Evolutionary conservation across 2,888 invertebrate species (phyloP), one percentile per base, ranked within the genome.

Genomic region (Brachylomia viminalis): DNA sequence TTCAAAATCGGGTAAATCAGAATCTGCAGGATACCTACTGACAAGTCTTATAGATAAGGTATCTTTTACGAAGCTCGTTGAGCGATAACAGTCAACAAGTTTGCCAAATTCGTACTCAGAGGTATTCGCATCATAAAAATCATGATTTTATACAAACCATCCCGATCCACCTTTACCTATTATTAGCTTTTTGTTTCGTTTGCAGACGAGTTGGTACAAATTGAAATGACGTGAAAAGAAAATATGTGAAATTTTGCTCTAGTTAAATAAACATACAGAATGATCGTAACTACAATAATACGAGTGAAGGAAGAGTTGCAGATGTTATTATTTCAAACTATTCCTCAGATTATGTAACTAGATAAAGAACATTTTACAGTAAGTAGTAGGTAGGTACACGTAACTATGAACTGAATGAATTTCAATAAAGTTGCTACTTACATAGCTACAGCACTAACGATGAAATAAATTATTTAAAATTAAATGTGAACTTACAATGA

Each of bases 281-380:
- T 76, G 27, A 76, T 64, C 62, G 69, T 67, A 82, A 82, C 82
- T n/a, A 85, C 86, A 85, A 82, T 85, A 85, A 82, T 59, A 82
- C 70, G n/a, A 64, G 62, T 66, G 82, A 82, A 64, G 56, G 85
- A 85, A 73, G 70, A 77, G 33, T 77, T 77, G 75, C 85, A 84
- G 87, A 87, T 87, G 84, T 85, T 85, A 67, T 72, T 64, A 77
- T 76, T 80, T 70, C 1, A 54, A 58, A 85, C 47, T 67, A 66
- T 84, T 79, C 33, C 52, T 59, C 23, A n/a, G 27, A 72, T 42
- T 76, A 70, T 72, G 17, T 42, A 38, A 49, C 33, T 54, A 66
- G 45, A 10, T 54, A 45, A 17, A 33, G 42, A 65, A 69, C 7
- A 75, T 77, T 68, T 76, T 47, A 54, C 54, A 47, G 45, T 45